A percentile compares a stretch with the other conserved stretches of the same genome.
Conservation (phyloP, 2,797 vertebrate species). For the Pipistrellus pygmaeus region DNA sequence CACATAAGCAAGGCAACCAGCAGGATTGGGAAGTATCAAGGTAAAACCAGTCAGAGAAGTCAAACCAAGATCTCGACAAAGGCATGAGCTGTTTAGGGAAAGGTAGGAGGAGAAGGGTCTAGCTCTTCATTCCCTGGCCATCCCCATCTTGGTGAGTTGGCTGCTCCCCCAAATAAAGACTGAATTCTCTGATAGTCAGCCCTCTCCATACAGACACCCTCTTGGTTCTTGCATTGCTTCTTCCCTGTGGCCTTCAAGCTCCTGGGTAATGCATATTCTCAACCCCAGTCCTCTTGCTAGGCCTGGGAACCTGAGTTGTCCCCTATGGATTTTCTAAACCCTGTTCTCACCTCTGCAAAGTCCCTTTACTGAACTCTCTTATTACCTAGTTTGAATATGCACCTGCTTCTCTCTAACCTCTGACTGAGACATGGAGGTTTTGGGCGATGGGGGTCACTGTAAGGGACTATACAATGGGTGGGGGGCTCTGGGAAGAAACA, state of each 20-base stretch:
- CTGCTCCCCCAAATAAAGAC: neutral
- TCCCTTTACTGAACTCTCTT: neutral
- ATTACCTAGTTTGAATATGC: rapidly evolving
- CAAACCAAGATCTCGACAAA: neutral
- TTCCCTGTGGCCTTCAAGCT: neutral
- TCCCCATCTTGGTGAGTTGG: neutral
- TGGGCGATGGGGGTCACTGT: neutral
- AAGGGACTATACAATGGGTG: neutral
- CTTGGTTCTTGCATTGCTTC: neutral
- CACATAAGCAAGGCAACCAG: neutral
- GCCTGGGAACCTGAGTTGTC: neutral
- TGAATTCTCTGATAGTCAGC: neutral
- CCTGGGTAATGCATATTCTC: neutral
- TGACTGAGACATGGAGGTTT: too few species aligned
- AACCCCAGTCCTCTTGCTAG: neutral
- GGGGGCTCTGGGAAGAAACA: rapidly evolving
- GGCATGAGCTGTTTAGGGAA: neutral
- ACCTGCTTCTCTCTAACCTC: neutral
- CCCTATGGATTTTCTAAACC: neutral
- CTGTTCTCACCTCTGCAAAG: neutral
- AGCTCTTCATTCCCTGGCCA: neutral
- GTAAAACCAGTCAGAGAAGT: neutral
- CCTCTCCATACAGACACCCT: neutral
- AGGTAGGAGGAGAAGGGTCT: too few species aligned
- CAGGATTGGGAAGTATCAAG: neutral